phyloP scores from a whole-genome alignment of 1,140 invertebrate genomes.

The Drosophila lacertosa region DNA sequence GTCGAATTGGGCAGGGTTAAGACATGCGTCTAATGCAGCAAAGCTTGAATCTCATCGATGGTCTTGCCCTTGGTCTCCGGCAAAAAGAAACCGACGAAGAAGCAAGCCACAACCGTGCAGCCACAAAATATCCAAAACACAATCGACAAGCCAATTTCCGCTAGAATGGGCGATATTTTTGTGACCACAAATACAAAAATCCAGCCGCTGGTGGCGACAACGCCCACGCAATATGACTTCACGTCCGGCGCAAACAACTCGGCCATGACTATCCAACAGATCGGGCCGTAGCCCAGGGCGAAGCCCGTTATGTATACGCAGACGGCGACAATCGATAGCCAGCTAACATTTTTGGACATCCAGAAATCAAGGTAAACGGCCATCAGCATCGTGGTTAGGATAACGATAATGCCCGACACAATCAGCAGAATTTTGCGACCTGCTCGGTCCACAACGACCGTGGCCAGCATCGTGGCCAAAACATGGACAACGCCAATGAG shows the following conservation, averaged over 20 bases:
- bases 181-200: constrained; percentile 92
- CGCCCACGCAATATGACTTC: constrained; percentile 89
- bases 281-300: constrained; percentile 92
- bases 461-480: constrained; percentile 87
- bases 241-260: constrained; percentile 90
- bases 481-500: constrained; percentile 90
- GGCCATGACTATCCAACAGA: constrained; percentile 91
- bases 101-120: constrained; percentile 86
- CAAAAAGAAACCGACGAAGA: constrained; percentile 87
- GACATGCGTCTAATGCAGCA: neutral
- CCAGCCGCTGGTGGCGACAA: constrained; percentile 91
- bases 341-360: constrained; percentile 84
- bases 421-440: constrained; percentile 89
- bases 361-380: constrained; percentile 87
- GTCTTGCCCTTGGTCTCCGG: constrained; percentile 90
- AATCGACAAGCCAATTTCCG: constrained; percentile 85
- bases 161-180: constrained; percentile 85
- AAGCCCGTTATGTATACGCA: constrained; percentile 91
- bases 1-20: neutral
- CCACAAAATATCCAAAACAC: constrained; percentile 90
- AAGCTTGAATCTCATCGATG: constrained; percentile 86
- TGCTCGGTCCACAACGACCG: constrained; percentile 87
- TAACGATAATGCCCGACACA: constrained; percentile 87
- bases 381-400: constrained; percentile 86
- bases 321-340: constrained; percentile 88